These are phyloP conservation scores for Macrobrachium rosenbergii DNA, from an alignment of 1,140 invertebrate genomes.

Conservation along the genomic window DNA sequence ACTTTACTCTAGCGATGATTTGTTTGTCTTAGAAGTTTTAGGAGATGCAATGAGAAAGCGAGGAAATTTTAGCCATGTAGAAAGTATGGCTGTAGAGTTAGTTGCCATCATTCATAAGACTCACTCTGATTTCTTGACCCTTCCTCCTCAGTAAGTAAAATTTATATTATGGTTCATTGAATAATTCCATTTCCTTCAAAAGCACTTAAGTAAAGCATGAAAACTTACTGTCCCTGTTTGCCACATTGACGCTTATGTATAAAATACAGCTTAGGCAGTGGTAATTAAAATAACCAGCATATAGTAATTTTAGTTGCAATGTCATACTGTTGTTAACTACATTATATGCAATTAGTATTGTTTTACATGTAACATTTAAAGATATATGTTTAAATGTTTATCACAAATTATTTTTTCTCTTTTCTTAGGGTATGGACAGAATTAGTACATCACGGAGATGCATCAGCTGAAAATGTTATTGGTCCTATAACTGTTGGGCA, in stretches of 20 bases:
- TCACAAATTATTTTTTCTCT: background rate
- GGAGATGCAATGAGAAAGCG: slow-evolving; percentile 12
- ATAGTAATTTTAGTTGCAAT: too few species aligned
- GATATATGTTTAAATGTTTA: background rate
- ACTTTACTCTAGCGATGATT: slow-evolving; percentile 46
- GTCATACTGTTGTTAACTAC: too few species aligned
- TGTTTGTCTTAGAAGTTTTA: slow-evolving; percentile 39
- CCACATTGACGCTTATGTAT: too few species aligned
- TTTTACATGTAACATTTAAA: too few species aligned
- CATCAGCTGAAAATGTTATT: slow-evolving; percentile 1
- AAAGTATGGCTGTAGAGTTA: slow-evolving; percentile 26
- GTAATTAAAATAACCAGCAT: too few species aligned
- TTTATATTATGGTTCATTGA: background rate
- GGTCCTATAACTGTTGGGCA: slow-evolving; percentile 50
- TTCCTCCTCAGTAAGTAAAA: slow-evolving; percentile 41
- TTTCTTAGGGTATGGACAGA: slow-evolving; percentile 39
- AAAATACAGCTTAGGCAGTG: too few species aligned
- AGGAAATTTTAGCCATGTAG: slow-evolving; percentile 7
- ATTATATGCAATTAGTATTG: too few species aligned
- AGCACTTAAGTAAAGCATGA: background rate
- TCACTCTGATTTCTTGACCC: slow-evolving; percentile 44
- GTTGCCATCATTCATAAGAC: slow-evolving; percentile 45
- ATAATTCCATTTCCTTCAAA: background rate
- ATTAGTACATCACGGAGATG: slow-evolving; percentile 30
- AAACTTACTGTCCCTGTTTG: too few species aligned